Evolutionary conservation across 2,113 vertebrate genomes (phyloP).

Genomic region (Castor canadensis): DNA sequence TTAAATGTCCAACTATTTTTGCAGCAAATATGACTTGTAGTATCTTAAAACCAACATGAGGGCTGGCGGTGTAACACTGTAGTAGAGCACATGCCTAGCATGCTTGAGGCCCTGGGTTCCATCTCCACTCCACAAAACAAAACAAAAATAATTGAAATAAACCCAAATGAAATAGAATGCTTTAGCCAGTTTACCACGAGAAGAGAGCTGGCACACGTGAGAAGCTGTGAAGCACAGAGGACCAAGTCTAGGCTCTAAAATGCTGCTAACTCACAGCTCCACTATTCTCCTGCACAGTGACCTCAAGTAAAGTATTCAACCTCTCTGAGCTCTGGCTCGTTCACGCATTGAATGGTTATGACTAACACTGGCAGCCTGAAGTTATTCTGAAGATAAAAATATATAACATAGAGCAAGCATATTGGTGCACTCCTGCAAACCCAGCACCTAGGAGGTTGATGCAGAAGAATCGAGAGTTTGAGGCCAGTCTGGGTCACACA

Average conservation of each 20-base stretch:
- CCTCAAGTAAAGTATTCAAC: background rate
- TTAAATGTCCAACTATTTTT: constrained; percentile 19
- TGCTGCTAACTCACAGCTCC: too few relatives aligned
- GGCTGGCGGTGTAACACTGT: too few relatives aligned
- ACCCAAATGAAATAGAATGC: background rate
- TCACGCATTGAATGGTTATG: background rate
- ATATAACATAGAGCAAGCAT: background rate
- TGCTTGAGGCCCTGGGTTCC: too few relatives aligned
- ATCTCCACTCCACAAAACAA: too few relatives aligned
- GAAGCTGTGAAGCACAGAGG: background rate
- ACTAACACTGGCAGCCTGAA: background rate
- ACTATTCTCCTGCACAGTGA: background rate
- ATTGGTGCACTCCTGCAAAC: too few relatives aligned
- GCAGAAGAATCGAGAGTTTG: too few relatives aligned
- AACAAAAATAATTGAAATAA: background rate
- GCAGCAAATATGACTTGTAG: background rate
- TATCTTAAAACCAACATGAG: background rate
- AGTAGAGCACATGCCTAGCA: too few relatives aligned
- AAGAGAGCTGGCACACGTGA: background rate
- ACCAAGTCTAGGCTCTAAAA: background rate
- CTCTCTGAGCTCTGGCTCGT: background rate
- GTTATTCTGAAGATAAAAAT: background rate
- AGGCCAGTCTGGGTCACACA: too few relatives aligned
- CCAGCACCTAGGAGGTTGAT: too few relatives aligned
- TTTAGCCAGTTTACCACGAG: background rate